Conservation (phyloP, 23 tunicate genomes). For the Styela plicata region DNA sequence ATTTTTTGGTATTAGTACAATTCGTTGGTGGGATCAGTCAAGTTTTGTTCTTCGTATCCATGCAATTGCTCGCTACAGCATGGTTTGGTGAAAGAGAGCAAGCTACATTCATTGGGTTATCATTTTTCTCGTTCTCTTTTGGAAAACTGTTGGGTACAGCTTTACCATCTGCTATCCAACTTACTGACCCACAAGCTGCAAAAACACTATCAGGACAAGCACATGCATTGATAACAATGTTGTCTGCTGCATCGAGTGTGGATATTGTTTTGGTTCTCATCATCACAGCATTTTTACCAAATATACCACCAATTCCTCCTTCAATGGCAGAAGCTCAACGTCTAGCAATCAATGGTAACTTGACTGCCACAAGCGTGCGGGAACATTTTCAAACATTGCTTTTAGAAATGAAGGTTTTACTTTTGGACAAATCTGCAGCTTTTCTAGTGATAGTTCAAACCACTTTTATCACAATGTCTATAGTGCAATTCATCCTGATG, state of each 20-base stretch:
- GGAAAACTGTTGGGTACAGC: not conserved
- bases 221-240: not conserved
- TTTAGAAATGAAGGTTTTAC: not conserved
- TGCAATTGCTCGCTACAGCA: not conserved
- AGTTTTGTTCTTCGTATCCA: not conserved
- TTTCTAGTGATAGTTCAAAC: not conserved
- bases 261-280: not conserved
- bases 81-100: conserved; percentile 22
- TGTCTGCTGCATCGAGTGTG: not conserved
- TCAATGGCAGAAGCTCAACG: conserved; percentile 14
- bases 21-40: not conserved
- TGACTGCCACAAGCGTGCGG: not conserved
- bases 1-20: not conserved
- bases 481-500: conserved; percentile 10
- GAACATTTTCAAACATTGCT: not conserved
- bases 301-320: conserved; percentile 3
- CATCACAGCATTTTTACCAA: conserved; percentile 1
- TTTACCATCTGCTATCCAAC: not conserved
- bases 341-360: not conserved
- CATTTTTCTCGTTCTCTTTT: not conserved
- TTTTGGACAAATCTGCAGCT: not conserved
- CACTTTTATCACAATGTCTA: not conserved
- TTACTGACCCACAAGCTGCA: not conserved
- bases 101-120: not conserved
- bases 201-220: not conserved